Conservation (phyloP, 2,113 vertebrate species). For the Myrmecophaga tridactyla region DNA sequence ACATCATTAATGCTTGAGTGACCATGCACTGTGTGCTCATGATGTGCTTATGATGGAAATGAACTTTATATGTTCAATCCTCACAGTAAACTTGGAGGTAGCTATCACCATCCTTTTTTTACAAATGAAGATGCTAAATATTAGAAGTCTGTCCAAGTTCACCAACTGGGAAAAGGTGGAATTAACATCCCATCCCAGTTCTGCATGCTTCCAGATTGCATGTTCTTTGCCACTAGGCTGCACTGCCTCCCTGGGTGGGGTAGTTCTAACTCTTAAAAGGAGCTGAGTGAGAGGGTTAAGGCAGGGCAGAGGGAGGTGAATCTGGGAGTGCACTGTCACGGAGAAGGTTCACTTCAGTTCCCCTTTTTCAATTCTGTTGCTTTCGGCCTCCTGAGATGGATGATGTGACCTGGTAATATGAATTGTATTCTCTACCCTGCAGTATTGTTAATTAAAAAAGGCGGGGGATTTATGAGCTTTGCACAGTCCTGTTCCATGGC, state of each 20-base stretch:
- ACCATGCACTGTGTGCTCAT: neutral
- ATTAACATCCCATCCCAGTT: rapidly evolving
- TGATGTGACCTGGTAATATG: neutral
- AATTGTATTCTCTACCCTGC: neutral
- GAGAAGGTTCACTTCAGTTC: no score
- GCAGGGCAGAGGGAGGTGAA: neutral
- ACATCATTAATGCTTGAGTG: neutral
- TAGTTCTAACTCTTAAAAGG: neutral
- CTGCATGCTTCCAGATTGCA: neutral
- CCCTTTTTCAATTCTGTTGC: neutral
- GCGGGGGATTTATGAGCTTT: neutral
- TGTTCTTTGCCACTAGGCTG: no score
- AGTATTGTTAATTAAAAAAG: neutral
- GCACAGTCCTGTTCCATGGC: neutral
- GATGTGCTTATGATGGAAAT: rapidly evolving
- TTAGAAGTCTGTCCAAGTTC: neutral
- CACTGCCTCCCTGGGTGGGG: neutral
- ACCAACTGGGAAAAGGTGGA: rapidly evolving
- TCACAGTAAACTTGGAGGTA: neutral
- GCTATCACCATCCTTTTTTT: neutral
- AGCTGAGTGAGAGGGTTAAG: neutral
- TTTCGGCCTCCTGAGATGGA: neutral
- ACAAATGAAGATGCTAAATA: neutral
- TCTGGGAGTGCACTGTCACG: rapidly evolving
- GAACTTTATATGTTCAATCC: neutral